Percentiles rank a stretch among this genome's conserved stretches.
phyloP scores from a whole-genome alignment of 2,113 vertebrate species.

The Stomatorhinus ivindoensis region DNA sequence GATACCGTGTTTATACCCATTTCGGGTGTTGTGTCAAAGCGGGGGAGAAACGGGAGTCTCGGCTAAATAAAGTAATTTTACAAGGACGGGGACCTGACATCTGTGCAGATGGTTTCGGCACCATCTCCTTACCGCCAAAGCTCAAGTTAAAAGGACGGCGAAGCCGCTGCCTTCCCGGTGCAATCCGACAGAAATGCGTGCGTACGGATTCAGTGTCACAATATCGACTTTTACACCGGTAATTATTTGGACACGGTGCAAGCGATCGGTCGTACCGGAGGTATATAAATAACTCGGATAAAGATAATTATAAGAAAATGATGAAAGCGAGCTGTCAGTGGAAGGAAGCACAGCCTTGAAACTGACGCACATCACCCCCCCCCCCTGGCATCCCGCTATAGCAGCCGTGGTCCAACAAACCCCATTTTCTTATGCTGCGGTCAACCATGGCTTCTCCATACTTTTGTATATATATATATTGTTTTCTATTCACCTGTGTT shows the following conservation, averaged over 20 bases:
- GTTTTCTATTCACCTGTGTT: not conserved
- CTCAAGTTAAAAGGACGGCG: not conserved
- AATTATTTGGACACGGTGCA: not conserved
- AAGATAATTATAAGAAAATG: not conserved
- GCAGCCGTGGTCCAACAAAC: not conserved
- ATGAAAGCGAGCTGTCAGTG: not conserved
- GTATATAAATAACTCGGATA: not conserved
- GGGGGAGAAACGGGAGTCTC: conserved; percentile 6
- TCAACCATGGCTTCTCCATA: not conserved
- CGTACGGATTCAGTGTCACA: not conserved
- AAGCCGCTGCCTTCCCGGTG: not conserved
- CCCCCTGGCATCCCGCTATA: not conserved
- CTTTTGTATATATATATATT: not conserved
- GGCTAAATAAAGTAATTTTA: not conserved
- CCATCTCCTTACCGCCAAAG: not conserved
- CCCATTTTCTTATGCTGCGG: not conserved
- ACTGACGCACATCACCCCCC: not conserved
- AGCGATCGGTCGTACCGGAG: not conserved
- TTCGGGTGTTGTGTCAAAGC: not conserved
- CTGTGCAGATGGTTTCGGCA: not conserved
- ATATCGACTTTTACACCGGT: not conserved
- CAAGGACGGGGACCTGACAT: not conserved
- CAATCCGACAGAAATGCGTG: not conserved
- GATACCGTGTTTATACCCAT: conserved; percentile 1
- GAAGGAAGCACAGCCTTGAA: not conserved